These are phyloP conservation scores for Mimas tiliae DNA, from an alignment of 2,888 invertebrate species.

Conservation along the genomic window DNA sequence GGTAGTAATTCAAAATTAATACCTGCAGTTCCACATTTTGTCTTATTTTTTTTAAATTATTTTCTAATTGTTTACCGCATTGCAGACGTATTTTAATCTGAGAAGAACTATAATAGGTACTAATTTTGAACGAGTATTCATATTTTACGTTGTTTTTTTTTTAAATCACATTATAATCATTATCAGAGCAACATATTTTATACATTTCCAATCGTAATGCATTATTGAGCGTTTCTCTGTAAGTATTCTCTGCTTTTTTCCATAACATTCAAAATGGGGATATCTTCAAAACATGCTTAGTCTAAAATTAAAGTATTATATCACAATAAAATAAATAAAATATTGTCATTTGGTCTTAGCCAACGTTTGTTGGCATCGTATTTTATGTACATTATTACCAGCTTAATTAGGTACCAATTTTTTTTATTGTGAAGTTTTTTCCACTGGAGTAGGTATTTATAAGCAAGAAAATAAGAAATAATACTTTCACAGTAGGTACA, in stretches of 20 bases:
- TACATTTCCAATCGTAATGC: not conserved
- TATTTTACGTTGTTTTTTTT: not conserved
- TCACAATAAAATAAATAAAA: slow-evolving; percentile 24
- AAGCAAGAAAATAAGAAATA: not conserved
- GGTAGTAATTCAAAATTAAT: not conserved
- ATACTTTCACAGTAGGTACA: slow-evolving; percentile 1
- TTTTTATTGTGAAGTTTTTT: not conserved
- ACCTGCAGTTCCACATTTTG: not conserved
- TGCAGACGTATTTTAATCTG: no score
- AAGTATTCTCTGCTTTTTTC: not conserved
- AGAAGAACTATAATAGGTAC: no score
- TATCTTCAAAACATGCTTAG: slow-evolving; percentile 2
- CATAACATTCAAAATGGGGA: not conserved
- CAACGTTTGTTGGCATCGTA: slow-evolving; percentile 14
- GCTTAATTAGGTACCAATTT: no score
- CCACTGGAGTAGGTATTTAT: not conserved
- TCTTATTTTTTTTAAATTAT: not conserved
- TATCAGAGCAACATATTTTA: not conserved
- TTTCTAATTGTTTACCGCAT: no score
- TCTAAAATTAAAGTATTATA: slow-evolving; percentile 12
- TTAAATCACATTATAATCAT: not conserved
- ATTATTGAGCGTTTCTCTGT: not conserved
- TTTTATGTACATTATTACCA: not conserved
- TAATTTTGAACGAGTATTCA: not conserved
- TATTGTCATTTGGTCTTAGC: slow-evolving; percentile 37